Conservation (phyloP, 1,140 invertebrate species). For the Watersipora subatra region DNA sequence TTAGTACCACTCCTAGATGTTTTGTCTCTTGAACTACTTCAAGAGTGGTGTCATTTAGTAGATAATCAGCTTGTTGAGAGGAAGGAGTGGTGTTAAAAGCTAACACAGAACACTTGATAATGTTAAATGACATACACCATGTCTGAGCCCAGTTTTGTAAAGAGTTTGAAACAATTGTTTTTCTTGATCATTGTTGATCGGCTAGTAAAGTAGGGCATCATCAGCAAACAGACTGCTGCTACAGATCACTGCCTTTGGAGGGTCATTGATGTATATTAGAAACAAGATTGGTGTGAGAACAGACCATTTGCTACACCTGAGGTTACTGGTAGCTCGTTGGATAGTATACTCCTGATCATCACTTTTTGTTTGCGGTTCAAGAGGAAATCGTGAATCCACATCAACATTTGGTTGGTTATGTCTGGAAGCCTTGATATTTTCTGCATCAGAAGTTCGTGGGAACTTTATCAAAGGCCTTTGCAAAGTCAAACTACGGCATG, state of each 20-base stretch:
- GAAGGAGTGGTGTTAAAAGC: no score
- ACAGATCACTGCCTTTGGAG: neutral
- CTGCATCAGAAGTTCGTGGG: conserved; percentile 2
- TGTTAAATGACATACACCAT: neutral
- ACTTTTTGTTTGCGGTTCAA: neutral
- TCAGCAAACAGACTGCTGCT: conserved; percentile 1
- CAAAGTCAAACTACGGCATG: neutral
- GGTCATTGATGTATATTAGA: conserved; percentile 13
- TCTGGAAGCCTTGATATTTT: neutral
- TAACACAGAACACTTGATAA: neutral
- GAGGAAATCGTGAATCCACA: neutral
- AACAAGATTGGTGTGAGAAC: neutral
- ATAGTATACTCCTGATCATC: neutral
- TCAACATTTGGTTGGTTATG: neutral
- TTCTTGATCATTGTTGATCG: neutral
- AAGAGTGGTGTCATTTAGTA: no score
- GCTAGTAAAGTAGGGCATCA: neutral
- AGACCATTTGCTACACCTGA: neutral
- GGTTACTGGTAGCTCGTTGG: neutral
- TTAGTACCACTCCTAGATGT: no score
- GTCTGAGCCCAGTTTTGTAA: neutral
- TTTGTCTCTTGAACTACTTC: no score
- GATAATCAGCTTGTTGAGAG: no score
- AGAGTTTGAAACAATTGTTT: neutral
- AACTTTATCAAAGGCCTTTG: neutral